phyloP scores from a whole-genome alignment of 2,113 vertebrate genomes.

The Heliornis fulica region DNA sequence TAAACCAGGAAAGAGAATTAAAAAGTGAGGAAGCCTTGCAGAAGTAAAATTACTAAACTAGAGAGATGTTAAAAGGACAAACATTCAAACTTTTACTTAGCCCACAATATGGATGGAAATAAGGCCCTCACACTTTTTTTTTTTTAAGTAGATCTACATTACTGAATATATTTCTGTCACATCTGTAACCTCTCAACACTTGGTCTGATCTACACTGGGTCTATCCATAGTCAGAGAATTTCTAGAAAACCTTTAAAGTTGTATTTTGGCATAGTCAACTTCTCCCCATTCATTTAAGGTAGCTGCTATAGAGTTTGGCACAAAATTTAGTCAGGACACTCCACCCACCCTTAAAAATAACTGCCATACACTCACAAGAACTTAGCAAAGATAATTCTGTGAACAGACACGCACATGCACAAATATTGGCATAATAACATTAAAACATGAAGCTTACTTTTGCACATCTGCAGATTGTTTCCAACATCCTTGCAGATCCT shows the following conservation, averaged over 20 bases:
- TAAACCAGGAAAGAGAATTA: neutral
- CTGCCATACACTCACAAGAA: neutral
- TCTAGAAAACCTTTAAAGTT: neutral
- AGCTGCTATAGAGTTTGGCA: neutral
- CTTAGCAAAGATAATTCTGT: neutral
- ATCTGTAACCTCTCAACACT: neutral
- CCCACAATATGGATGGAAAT: neutral
- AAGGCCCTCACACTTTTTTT: neutral
- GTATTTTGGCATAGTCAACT: neutral
- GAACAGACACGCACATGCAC: neutral
- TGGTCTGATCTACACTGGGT: neutral
- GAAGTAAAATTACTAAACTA: neutral
- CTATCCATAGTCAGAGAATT: neutral
- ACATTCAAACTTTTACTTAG: neutral
- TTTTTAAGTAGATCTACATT: neutral
- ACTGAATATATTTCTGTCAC: neutral
- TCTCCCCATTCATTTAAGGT: neutral
- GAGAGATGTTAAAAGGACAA: neutral
- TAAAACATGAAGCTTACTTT: conserved; percentile 67
- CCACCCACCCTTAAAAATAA: neutral
- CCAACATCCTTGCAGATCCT: conserved; percentile 3
- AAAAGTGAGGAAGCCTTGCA: neutral
- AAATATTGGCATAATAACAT: neutral
- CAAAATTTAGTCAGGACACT: neutral
- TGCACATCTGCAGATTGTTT: neutral